A percentile compares a stretch with the other conserved stretches of the same genome.
These are phyloP conservation scores for Arothron firmamentum DNA, from an alignment of 2,113 vertebrate species.

Conservation along the genomic window DNA sequence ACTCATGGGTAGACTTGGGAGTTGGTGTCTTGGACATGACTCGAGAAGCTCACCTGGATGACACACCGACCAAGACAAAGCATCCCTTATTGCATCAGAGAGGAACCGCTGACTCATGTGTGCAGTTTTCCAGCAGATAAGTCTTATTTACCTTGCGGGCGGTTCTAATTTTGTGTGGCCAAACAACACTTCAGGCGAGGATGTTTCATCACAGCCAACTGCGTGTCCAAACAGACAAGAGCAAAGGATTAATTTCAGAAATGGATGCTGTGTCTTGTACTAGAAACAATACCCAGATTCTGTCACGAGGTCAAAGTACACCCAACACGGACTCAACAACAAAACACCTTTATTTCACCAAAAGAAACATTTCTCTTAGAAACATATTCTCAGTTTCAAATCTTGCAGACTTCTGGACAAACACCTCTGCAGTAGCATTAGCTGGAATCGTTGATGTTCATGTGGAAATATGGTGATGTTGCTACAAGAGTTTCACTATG, in stretches of 20 bases:
- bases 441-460: constrained; percentile 13
- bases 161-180: no score
- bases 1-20: no score
- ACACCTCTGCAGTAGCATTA: constrained; percentile 16
- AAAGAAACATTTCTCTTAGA: constrained; percentile 15
- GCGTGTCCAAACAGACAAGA: no score
- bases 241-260: no score
- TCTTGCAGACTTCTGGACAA: not conserved
- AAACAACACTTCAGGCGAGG: constrained; percentile 14
- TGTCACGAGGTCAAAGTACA: not conserved
- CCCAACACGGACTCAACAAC: not conserved
- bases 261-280: not conserved
- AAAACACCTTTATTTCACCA: constrained; percentile 45
- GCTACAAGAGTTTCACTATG: constrained; percentile 59
- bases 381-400: not conserved
- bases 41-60: not conserved
- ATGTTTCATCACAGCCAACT: constrained; percentile 6
- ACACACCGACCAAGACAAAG: not conserved
- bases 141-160: no score
- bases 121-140: no score
- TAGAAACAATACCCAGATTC: not conserved
- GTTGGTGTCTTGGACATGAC: no score
- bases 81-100: no score
- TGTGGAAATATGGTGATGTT: constrained; percentile 37
- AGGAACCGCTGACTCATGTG: no score